Evolutionary conservation across 2,888 invertebrate genomes (phyloP), one percentile per base, ranked within the genome.

Genomic region (Rotaria sp.): DNA sequence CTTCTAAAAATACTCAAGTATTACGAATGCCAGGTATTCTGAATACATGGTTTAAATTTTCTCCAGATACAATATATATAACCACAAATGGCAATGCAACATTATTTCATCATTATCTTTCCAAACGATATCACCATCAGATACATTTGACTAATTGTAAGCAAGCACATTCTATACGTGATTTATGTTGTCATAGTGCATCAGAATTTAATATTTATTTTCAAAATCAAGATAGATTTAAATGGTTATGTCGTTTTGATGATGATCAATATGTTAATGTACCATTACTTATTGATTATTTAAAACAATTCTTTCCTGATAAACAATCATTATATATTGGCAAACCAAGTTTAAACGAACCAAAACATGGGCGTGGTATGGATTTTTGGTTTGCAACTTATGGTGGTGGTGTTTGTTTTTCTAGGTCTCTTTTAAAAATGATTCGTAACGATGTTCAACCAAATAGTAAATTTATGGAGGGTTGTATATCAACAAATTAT

Each of bases 181-280:
- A 45, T 80, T 80, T 80, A 80, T 80, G 75, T 80, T 80, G 75
- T 80, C 75, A 80, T 26, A 80, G 75, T 80, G 75, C 75, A 80
- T 80, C 75, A 26, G 75, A 80, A 80, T 80, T 80, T 80, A 10
- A 24, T 2, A 38, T 80, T n/a, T 80, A 80, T 80, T 80, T 45
- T 30, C 26, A 80, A 80, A 24, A 80, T 45, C 21, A 45, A 41
- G 8, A 24, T 10, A 21, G 15, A 21, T 80, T 13, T 45, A 5
- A 45, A 80, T 80, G 75, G 75, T 80, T 80, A 80, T 80, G 75
- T 80, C 75, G 75, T 11, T 80, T 80, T 80, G 75, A 80, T n/a
- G 75, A 80, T 80, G 75, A 80, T 80, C 75, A 80, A 26, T 80
- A 80, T 80, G 75, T 80, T 5, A 80, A 80, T 80, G 75, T 80